These are phyloP conservation scores for Thaleichthys pacificus DNA, from an alignment of 2,797 vertebrate genomes.

Conservation along the genomic window DNA sequence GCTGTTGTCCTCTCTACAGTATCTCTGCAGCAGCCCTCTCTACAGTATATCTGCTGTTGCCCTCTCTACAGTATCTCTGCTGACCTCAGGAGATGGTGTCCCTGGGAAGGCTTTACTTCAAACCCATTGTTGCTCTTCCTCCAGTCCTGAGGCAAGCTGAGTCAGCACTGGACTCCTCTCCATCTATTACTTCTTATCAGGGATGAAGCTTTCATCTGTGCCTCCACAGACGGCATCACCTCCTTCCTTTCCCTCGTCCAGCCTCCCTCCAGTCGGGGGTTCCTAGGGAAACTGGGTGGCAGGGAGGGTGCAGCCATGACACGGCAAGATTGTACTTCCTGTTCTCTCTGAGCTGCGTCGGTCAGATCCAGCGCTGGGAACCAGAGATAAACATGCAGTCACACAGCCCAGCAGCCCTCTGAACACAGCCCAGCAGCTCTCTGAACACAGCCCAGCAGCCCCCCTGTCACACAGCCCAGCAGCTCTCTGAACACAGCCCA, in stretches of 20 bases:
- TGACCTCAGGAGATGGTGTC: constrained; percentile 7
- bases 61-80: constrained; percentile 5
- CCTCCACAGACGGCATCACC: not conserved
- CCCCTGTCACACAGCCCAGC: too few relatives aligned
- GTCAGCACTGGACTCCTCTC: too few relatives aligned
- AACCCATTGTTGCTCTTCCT: constrained; percentile 3
- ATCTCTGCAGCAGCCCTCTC: not conserved
- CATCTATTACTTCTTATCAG: constrained; percentile 1
- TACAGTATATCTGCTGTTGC: constrained; percentile 1
- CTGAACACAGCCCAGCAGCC: too few relatives aligned
- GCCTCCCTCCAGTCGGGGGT: not conserved
- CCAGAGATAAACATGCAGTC: too few relatives aligned
- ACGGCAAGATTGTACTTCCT: too few relatives aligned
- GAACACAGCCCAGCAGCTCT: too few relatives aligned
- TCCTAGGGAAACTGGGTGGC: too few relatives aligned
- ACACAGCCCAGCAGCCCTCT: too few relatives aligned
- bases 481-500: too few relatives aligned
- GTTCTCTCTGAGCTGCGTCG: not conserved
- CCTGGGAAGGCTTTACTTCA: not conserved
- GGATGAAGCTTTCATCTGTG: not conserved
- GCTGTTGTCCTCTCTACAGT: too few relatives aligned
- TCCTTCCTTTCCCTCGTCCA: not conserved
- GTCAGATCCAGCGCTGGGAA: too few relatives aligned
- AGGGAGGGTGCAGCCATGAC: too few relatives aligned
- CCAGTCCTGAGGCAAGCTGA: not conserved